Evolutionary conservation across 2,113 vertebrate species (phyloP), one percentile per base, ranked within the genome.

Genomic region (Chiloscyllium plagiosum): DNA sequence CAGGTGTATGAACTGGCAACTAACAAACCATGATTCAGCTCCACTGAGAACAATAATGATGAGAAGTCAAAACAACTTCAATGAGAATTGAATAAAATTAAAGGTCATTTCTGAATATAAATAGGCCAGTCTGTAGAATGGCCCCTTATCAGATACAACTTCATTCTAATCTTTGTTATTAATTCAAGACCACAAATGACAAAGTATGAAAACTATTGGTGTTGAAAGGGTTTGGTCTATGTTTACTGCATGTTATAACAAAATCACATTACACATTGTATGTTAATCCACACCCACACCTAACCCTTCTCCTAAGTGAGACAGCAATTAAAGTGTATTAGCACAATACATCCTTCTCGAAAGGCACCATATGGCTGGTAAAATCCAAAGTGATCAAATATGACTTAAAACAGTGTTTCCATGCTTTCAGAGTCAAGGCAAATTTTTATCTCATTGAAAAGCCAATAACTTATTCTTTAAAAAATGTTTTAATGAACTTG

Each of bases 61-160:
- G 47, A 69, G 24, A 95, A 95, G 26, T 95, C 94, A 95, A 72
- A 90, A 72, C 66, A 70, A 70, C 5, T 95, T 76, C 37, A 95
- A 95, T 72, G 94, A 24, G 68, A 76, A 47, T 76, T 95, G 24
- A 95, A 52, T 72, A 72, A 76, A 95, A 95, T 76, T 76, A 72
- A 95, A 95, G 47, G 24, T 95, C 42, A 95, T 95, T 26, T 52
- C 50, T 52, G 69, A 76, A 47, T 7, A 24, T 52, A 52, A 72
- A 95, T 95, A 52, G 69, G 20, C 37, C 22, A 50, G 37, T 47
- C 47, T 70, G n/a, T 68, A 70, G 37, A 47, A 37, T 68, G 5
- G n/a, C 42, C n/a, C 42, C 37, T 50, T 70, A 70, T 70, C 42
- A 76, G 94, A 76, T 95, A 26, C 20, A 95, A 52, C 42, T 42